Conservation (phyloP, 92 coral and sea anemone genomes). For the Virgularia gustaviana region DNA sequence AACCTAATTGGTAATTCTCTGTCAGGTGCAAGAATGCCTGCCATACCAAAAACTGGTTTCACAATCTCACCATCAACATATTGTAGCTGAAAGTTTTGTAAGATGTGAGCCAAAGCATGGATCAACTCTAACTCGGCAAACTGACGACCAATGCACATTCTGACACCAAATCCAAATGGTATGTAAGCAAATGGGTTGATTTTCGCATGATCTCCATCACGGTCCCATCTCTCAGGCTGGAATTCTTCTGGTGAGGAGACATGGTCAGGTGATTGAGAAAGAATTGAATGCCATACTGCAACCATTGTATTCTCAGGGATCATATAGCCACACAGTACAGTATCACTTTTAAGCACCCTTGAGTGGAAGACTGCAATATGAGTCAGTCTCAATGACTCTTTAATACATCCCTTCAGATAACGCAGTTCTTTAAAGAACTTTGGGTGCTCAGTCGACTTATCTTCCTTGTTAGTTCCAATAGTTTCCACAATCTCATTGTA, state of each 20-base stretch:
- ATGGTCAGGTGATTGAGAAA: background rate
- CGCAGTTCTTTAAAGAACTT: background rate
- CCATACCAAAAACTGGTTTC: background rate
- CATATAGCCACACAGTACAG: background rate
- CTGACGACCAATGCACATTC: conserved; percentile 1
- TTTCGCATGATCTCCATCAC: too few species aligned
- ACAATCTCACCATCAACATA: background rate
- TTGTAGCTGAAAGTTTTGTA: background rate
- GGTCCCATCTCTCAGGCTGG: background rate
- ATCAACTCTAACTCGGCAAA: background rate
- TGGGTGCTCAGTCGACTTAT: background rate
- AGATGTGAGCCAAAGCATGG: background rate
- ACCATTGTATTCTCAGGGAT: background rate
- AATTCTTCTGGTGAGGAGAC: background rate
- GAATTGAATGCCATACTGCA: background rate
- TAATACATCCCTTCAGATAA: background rate
- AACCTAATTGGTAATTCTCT: background rate
- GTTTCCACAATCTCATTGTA: background rate
- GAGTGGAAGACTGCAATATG: too few species aligned
- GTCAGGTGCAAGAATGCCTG: background rate
- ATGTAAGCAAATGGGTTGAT: background rate
- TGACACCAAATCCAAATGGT: background rate
- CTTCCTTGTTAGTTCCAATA: background rate
- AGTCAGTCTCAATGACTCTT: background rate
- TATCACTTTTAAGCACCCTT: background rate